Percentiles rank a stretch among this genome's conserved stretches.
Evolutionary conservation across 2,797 vertebrate species (phyloP).

Genomic region (Rhinophrynus dorsalis): DNA sequence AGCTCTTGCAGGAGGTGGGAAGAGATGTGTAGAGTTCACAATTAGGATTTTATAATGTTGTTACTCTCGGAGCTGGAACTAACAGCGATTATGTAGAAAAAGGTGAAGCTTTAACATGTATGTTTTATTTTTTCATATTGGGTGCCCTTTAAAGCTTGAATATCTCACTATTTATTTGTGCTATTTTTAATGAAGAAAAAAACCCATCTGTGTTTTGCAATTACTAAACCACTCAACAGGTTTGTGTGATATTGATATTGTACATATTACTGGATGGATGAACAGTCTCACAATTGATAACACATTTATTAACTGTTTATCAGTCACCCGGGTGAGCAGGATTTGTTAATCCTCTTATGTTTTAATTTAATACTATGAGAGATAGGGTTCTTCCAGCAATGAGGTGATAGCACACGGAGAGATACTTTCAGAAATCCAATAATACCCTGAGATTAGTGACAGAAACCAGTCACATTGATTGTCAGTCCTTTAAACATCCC

Average conservation of each 20-base stretch:
- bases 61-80: too few relatives aligned
- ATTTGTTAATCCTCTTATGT: slow-evolving; percentile 7
- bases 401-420: background rate
- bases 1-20: too few relatives aligned
- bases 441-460: slow-evolving; percentile 1
- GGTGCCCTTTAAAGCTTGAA: too few relatives aligned
- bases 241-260: background rate
- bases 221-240: background rate
- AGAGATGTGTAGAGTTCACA: too few relatives aligned
- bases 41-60: too few relatives aligned
- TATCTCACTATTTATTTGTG: too few relatives aligned
- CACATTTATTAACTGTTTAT: background rate
- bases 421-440: slow-evolving; percentile 11
- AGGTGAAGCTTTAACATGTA: too few relatives aligned
- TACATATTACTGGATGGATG: background rate
- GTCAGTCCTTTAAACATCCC: background rate
- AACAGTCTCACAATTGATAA: background rate
- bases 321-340: background rate
- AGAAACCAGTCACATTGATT: background rate
- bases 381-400: slow-evolving; percentile 4
- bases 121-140: too few relatives aligned
- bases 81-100: too few relatives aligned
- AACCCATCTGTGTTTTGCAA: too few relatives aligned
- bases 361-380: background rate
- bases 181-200: too few relatives aligned